Conservation (phyloP, 2,797 vertebrate genomes). For the Gambelia wislizenii region DNA sequence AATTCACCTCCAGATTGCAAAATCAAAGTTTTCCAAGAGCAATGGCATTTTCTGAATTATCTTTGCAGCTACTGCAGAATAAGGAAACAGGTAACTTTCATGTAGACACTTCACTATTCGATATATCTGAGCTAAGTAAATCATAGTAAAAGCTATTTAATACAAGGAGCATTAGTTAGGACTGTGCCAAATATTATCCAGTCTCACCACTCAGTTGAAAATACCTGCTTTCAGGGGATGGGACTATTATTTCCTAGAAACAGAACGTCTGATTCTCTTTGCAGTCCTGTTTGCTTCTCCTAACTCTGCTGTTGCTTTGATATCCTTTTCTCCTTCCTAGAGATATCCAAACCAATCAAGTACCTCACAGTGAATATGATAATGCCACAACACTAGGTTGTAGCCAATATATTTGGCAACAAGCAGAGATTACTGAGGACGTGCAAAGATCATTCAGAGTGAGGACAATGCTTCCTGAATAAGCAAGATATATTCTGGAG, state of each 20-base stretch:
- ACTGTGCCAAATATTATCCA: neutral
- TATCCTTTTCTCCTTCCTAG: neutral
- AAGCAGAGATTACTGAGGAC: too few relatives aligned
- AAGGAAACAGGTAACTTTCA: neutral
- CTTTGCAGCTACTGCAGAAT: slow-evolving; percentile 8
- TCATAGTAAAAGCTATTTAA: neutral
- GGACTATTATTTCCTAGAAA: neutral
- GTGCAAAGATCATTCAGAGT: neutral
- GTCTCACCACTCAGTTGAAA: neutral
- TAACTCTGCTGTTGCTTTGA: neutral
- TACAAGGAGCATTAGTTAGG: neutral
- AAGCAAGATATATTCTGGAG: neutral
- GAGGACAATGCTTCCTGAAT: neutral
- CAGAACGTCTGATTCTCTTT: neutral
- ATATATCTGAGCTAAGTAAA: neutral
- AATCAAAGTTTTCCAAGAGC: neutral
- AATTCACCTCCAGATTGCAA: neutral
- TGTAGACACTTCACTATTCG: neutral
- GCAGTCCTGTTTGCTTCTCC: neutral
- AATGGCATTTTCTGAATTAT: neutral
- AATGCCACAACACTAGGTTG: neutral
- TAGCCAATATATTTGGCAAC: neutral
- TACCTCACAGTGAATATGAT: neutral
- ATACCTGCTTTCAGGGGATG: neutral
- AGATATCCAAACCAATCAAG: neutral